Evolutionary conservation across 2,797 vertebrate species (phyloP).

Genomic region (Phataginus tetradactyla): DNA sequence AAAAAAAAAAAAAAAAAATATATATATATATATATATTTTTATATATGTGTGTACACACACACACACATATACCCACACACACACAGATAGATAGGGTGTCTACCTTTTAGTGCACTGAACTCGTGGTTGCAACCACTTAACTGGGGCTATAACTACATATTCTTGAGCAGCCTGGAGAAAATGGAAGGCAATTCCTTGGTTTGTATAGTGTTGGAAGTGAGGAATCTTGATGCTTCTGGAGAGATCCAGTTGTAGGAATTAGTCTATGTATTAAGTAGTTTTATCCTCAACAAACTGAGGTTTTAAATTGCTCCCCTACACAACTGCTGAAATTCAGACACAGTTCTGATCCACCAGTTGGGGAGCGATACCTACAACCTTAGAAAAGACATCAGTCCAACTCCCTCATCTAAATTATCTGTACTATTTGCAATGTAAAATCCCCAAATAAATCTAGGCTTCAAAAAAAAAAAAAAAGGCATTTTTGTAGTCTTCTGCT

Average conservation of each 20-base stretch:
- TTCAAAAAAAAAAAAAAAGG: not conserved
- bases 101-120: not conserved
- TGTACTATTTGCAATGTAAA: conserved; percentile 34
- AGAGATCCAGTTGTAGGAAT: not conserved
- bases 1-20: no score
- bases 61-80: not conserved
- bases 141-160: not conserved
- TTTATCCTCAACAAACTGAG: not conserved
- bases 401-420: conserved; percentile 39
- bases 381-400: conserved; percentile 32
- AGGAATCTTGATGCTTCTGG: not conserved
- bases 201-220: not conserved
- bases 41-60: no score
- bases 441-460: not conserved
- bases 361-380: conserved; percentile 4
- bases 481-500: conserved; percentile 5
- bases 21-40: not conserved
- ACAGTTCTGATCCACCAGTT: not conserved
- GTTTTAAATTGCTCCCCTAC: conserved; percentile 8
- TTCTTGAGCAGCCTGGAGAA: not conserved
- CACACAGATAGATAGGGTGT: not conserved
- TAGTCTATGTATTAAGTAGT: not conserved
- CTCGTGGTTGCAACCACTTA: not conserved
- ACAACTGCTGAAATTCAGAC: conserved; percentile 35
- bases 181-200: conserved; percentile 1